Percentiles rank a stretch among this genome's conserved stretches.
phyloP scores from a whole-genome alignment of 2,113 vertebrate genomes.

The Axis porcinus region DNA sequence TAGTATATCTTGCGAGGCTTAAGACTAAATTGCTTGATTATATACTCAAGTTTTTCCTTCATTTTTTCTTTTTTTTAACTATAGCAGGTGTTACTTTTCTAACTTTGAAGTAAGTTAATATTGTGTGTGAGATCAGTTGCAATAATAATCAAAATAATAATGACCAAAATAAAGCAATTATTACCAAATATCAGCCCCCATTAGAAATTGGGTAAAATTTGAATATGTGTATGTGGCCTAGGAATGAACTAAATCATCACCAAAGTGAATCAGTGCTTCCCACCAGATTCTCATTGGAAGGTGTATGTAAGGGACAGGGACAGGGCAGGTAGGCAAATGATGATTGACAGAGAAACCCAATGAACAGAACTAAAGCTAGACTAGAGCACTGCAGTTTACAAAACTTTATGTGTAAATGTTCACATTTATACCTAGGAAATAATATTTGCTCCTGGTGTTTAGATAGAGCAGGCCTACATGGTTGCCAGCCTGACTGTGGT shows the following conservation, averaged over 20 bases:
- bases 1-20: not conserved
- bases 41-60: not conserved
- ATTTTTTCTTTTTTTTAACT: not conserved
- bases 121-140: not conserved
- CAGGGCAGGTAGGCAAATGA: not conserved
- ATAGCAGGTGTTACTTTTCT: not conserved
- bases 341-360: not conserved
- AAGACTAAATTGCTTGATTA: not conserved
- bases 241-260: not conserved
- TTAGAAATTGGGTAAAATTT: not conserved
- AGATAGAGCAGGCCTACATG: not conserved
- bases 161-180: not conserved
- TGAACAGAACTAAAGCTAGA: not conserved
- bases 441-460: not conserved
- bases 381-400: not conserved
- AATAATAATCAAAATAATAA: not conserved
- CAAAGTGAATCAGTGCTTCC: not conserved
- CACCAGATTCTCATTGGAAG: not conserved
- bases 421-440: not conserved
- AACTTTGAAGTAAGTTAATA: constrained; percentile 16
- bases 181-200: not conserved
- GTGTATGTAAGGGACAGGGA: not conserved
- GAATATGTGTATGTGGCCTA: not conserved
- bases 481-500: not conserved
- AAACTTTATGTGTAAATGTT: not conserved